Percentiles rank a stretch among this genome's conserved stretches.
phyloP scores from a whole-genome alignment of 2,888 invertebrate species.

The Thereva nobilitata region DNA sequence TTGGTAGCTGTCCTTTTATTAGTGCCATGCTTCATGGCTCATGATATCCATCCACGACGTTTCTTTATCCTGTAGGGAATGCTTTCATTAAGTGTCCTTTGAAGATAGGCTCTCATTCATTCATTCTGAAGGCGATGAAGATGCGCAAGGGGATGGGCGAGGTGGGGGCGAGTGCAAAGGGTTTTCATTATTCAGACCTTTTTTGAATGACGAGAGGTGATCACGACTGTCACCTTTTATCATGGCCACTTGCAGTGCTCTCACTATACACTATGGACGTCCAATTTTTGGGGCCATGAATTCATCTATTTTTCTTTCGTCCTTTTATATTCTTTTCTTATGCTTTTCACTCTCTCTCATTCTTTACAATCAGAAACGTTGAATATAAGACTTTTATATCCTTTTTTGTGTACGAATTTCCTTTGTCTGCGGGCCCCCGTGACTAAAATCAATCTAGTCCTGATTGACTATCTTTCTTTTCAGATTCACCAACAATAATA shows the following conservation, averaged over 20 bases:
- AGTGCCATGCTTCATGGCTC: slow-evolving; percentile 1
- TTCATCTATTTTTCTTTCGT: too few relatives aligned
- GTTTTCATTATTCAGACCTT: slow-evolving; percentile 24
- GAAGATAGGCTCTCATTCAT: slow-evolving; percentile 19
- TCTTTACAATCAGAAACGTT: slow-evolving; percentile 4
- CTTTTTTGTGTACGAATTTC: slow-evolving; percentile 5
- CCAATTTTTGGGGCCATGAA: slow-evolving; percentile 1
- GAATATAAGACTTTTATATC: slow-evolving; percentile 12
- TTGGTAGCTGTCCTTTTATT: slow-evolving; percentile 22
- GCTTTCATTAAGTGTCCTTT: slow-evolving; percentile 33
- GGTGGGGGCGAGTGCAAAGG: slow-evolving; percentile 9
- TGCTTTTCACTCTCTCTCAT: background rate
- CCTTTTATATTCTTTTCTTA: too few relatives aligned
- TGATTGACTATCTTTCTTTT: slow-evolving; percentile 44
- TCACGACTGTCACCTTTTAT: slow-evolving; percentile 30
- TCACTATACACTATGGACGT: background rate
- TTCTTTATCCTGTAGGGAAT: slow-evolving; percentile 25
- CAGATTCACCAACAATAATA: slow-evolving; percentile 62
- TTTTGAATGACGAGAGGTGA: slow-evolving; percentile 22
- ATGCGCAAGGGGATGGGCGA: slow-evolving; percentile 1
- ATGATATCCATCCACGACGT: background rate
- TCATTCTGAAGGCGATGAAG: background rate
- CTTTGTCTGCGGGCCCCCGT: slow-evolving; percentile 4
- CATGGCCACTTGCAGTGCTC: too few relatives aligned
- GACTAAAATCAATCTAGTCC: slow-evolving; percentile 25